A percentile compares a stretch with the other conserved stretches of the same genome.
Conservation (phyloP, 2,797 vertebrate species). For the Ataeniobius toweri region DNA sequence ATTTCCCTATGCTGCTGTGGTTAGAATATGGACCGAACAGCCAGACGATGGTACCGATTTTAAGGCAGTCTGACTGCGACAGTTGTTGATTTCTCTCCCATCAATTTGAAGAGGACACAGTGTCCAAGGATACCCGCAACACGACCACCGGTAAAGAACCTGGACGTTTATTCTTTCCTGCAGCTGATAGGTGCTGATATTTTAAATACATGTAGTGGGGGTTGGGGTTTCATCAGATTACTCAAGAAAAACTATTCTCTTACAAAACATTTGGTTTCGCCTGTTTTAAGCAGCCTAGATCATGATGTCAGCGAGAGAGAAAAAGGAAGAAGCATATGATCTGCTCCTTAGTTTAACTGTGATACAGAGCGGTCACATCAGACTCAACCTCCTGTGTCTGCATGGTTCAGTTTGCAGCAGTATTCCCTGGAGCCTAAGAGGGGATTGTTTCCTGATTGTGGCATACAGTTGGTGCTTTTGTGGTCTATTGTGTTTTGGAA, state of each 20-base stretch:
- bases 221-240: conserved; percentile 46
- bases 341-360: conserved; percentile 28
- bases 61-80: conserved; percentile 53
- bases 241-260: conserved; percentile 12
- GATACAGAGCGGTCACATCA: conserved; percentile 25
- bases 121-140: conserved; percentile 59
- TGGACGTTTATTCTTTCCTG: conserved; percentile 41
- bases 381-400: conserved; percentile 25
- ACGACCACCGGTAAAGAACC: conserved; percentile 67
- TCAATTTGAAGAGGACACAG: conserved; percentile 50
- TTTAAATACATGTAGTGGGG: conserved; percentile 55
- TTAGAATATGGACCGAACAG: conserved; percentile 61
- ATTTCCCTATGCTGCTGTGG: conserved; percentile 49
- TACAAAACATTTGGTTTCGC: neutral
- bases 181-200: conserved; percentile 54
- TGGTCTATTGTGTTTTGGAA: conserved; percentile 64
- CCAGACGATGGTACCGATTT: conserved; percentile 27
- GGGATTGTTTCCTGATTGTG: conserved; percentile 38
- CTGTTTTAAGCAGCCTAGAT: conserved; percentile 27
- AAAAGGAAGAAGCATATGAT: conserved; percentile 21
- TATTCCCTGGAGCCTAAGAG: conserved; percentile 36
- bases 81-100: conserved; percentile 36
- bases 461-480: conserved; percentile 35
- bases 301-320: conserved; percentile 21
- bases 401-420: conserved; percentile 45